Base-by-base conservation (phyloP, 2,888 invertebrate genomes). In the Xestia rhomboidea region DNA sequence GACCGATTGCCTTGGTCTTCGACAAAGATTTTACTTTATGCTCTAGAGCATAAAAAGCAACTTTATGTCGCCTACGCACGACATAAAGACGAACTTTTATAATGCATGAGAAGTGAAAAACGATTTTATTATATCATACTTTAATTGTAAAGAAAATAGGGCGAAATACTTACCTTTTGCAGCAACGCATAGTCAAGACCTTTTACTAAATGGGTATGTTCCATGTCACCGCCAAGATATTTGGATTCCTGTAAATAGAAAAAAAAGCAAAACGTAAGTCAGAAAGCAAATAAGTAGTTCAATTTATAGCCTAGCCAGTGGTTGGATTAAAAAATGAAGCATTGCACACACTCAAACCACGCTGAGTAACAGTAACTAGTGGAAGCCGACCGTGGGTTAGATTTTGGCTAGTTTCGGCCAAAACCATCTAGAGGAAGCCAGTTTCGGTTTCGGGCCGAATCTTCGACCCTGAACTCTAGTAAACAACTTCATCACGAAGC, bases 221-320 rank as follows among this genome's bases (percentile, higher is more conserved):
- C 99, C 99, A 99, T 99, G 95, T 99, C 99, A 97, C 99, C 99
- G 93, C 99, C 99, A 97, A 99, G 99, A 96, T 99, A 99, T 96
- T 99, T 99, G 0, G 99, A 99, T 96, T 99, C 99, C 97, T 98
- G 92, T 38, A 94, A 94, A 68, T 57, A 27, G 68, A 38, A 68
- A 44, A 21, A 30, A 34, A 21, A 24, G 10, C 8, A 30, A 30
- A 34, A n/a, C 4, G 0, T 46, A 49, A 49, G 21, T 46, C 62
- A 21, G 18, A 11, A n/a, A 51, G n/a, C 51, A 51, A n/a, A 51
- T n/a, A n/a, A 6, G 24, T 13, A n/a, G 13, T n/a, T 54, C 13
- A 54, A 54, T n/a, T 54, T 11, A 54, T n/a, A n/a, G 11, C 11
- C 11, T 54, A 11, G 11, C 4, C 54, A 13, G 11, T 63, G 6